phyloP scores from a whole-genome alignment of 2,888 invertebrate species.

The Agonopterix heracliana region DNA sequence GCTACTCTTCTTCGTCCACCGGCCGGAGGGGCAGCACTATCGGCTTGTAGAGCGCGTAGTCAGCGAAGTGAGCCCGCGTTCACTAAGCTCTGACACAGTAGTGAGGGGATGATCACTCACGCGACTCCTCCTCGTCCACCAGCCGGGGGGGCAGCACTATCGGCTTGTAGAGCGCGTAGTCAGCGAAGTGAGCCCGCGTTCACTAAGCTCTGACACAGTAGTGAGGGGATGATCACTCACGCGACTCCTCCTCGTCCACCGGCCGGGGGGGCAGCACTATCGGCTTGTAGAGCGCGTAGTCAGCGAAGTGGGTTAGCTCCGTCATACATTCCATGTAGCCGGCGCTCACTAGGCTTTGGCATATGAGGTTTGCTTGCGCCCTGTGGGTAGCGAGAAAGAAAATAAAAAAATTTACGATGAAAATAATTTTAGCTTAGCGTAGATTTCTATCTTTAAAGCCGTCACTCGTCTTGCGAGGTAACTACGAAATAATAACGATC shows the following conservation, averaged over 20 bases:
- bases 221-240: conserved; percentile 14
- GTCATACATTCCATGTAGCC: conserved; percentile 82
- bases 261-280: conserved; percentile 27
- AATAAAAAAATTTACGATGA: too few species aligned
- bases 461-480: too few species aligned
- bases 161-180: conserved; percentile 77
- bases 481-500: too few species aligned
- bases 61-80: conserved; percentile 81
- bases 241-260: conserved; percentile 24
- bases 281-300: conserved; percentile 77
- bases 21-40: conserved; percentile 29
- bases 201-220: too few species aligned
- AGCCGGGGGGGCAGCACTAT: conserved; percentile 27
- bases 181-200: conserved; percentile 62
- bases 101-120: conserved; percentile 25
- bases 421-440: too few species aligned
- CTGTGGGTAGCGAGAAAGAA: conserved; percentile 42
- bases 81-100: conserved; percentile 86
- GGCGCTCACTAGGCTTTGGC: conserved; percentile 85
- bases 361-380: conserved; percentile 84
- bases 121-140: conserved; percentile 24
- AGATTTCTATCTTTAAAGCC: too few species aligned
- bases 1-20: conserved; percentile 28
- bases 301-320: conserved; percentile 77
- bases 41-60: conserved; percentile 77